Conservation (phyloP, 2,113 vertebrate genomes). For the Eidolon helvum region DNA sequence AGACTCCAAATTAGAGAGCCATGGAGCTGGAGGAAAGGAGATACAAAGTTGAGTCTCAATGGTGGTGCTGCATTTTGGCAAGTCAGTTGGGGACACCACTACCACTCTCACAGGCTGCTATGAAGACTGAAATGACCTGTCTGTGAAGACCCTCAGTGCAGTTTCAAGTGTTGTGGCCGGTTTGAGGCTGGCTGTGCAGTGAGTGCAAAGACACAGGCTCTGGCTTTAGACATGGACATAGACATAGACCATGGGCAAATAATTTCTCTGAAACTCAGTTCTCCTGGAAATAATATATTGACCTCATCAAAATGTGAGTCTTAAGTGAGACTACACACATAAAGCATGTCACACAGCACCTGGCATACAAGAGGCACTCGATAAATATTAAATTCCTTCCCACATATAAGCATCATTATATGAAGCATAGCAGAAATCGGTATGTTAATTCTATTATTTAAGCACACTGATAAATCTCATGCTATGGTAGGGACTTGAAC, state of each 20-base stretch:
- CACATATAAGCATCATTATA: neutral
- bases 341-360: neutral
- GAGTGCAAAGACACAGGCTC: neutral
- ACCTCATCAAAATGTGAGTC: neutral
- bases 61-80: neutral
- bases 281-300: neutral
- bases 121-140: neutral
- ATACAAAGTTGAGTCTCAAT: neutral
- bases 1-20: neutral
- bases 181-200: neutral
- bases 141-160: neutral
- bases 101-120: neutral
- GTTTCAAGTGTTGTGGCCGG: neutral
- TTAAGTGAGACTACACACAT: neutral
- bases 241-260: neutral
- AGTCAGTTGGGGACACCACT: neutral
- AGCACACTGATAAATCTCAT: neutral
- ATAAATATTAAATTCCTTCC: neutral
- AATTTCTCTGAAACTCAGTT: slow-evolving; percentile 20
- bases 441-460: neutral
- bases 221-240: neutral
- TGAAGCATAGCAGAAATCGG: neutral
- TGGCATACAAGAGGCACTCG: neutral
- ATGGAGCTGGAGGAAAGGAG: neutral
- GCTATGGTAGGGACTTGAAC: neutral